Base-by-base conservation (phyloP, 2,113 vertebrate genomes). In the Otolemur garnettii region DNA sequence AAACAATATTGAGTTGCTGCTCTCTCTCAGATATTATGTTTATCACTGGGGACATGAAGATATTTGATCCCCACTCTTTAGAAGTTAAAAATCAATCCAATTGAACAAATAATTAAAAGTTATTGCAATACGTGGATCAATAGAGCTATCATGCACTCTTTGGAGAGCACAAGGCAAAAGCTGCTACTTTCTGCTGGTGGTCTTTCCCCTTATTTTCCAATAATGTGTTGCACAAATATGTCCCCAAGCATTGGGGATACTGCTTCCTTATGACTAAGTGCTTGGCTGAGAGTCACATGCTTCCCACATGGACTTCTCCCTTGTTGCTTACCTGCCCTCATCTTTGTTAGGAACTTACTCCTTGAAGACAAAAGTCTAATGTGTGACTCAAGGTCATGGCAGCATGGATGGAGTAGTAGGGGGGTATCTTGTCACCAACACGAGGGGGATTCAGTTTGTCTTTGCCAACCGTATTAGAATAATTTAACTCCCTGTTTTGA, bases 1-100 rank as follows among this genome's bases (percentile, higher is more conserved):
- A 87, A 82, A 78, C 5, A 81, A 92, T 84, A 96, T 3, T 87
- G 77, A 94, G 28, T 85, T 92, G 42, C 42, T 83, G 35, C 26
- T 90, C 15, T 62, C 68, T 92, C 81, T 93, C 42, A 94, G 72
- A 69, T 80, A 94, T 84, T 59, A 87, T n/a, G n/a, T 68, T 83
- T 90, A 95, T 81, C 71, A 75, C 64, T 45, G 17, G 53, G 57
- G 68, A 92, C 50, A 75, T 64, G n/a, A 93, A 88, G n/a, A 66
- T 79, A 82, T 68, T 45, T 74, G 42, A 86, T 95, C 26, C 5
- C 68, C 88, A 75, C 53, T 14, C 57, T 94, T 94, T 28, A 80
- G 62, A 95, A 68, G 75, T 90, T 92, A 90, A 64, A 90, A 64
- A n/a, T 38, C 84, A 91, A 53, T 22, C 10, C 80, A 90, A 30